Base-by-base conservation (phyloP, 2,888 invertebrate species). In the Brachycybe producta region DNA sequence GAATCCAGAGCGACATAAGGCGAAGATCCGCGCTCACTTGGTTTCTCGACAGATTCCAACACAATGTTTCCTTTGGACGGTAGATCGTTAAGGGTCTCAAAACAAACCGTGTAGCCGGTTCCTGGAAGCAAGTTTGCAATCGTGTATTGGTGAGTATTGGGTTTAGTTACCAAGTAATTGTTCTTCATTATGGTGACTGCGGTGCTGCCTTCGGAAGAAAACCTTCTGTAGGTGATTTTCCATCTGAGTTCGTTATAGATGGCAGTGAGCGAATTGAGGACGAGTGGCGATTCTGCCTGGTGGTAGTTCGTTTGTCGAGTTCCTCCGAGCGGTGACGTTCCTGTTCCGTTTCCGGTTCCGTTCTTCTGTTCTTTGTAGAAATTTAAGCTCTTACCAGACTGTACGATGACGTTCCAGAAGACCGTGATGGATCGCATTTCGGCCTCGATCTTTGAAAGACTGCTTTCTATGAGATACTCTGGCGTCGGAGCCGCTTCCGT, bases 91-190 rank as follows among this genome's bases (percentile, higher is more conserved):
- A 51, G 11, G 3, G 50, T 49, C 34, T 54, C 49, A 30, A 54
- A 53, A 34, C 54, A 54, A 7, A 54, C 43, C n/a, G 30, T 30
- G 28, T 54, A 54, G 2, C 52, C 52, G 11, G 52, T 54, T 21
- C 43, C 49, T 4, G 44, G 30, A 8, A 13, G 21, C 5, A 52
- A 24, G 26, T 51, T 44, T 1, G 46, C 50, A 19, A 52, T 52
- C 15, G 49, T 41, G 34, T 52, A 52, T 30, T 51, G 51, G 28
- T 51, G 51, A 1, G 44, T 27, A 28, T 51, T 51, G 2, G 51
- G 51, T 1, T 45, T 45, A 13, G 51, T 51, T 5, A 51, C 44
- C 2, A 44, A 17, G 36, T 51, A 51, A 27, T 45, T 51, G 36
- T 51, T 51, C 28, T 51, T 51, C 44, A 45, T 51, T 24, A 51